Evolutionary conservation across 2,113 vertebrate genomes (phyloP).

Genomic region (Hipposideros armiger): DNA sequence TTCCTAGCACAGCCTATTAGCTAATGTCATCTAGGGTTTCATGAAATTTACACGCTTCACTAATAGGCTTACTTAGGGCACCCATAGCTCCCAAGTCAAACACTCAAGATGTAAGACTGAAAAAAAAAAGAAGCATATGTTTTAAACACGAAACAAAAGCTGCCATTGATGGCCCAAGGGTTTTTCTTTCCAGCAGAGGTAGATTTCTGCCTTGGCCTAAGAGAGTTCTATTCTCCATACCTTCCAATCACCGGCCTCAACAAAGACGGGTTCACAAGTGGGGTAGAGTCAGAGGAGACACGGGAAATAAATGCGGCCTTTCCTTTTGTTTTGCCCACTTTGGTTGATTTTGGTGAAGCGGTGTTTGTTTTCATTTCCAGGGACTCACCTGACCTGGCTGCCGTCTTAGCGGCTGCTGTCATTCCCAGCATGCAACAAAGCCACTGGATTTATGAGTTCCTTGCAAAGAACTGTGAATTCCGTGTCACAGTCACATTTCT

Average conservation of each 20-base stretch:
- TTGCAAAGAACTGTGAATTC: neutral
- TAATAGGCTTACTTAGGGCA: neutral
- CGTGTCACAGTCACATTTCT: neutral
- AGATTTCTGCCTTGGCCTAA: neutral
- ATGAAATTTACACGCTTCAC: neutral
- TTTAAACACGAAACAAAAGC: neutral
- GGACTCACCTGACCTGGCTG: neutral
- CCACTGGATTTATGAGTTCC: neutral
- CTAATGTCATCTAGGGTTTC: neutral
- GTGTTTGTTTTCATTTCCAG: neutral
- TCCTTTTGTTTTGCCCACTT: neutral
- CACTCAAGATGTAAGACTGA: constrained; percentile 13
- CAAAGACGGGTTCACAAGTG: neutral
- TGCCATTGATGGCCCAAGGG: constrained; percentile 49
- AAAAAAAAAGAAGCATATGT: constrained; percentile 49
- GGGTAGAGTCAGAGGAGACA: neutral
- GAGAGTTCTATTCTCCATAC: neutral
- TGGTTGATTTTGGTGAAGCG: neutral
- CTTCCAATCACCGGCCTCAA: neutral
- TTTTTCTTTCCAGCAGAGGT: constrained; percentile 52
- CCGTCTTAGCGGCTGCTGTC: neutral
- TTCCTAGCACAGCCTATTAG: neutral
- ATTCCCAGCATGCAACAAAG: neutral
- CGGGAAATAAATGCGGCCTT: neutral
- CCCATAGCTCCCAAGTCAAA: neutral